phyloP scores from a whole-genome alignment of 2,113 vertebrate genomes.

The Salvelinus fontinalis region DNA sequence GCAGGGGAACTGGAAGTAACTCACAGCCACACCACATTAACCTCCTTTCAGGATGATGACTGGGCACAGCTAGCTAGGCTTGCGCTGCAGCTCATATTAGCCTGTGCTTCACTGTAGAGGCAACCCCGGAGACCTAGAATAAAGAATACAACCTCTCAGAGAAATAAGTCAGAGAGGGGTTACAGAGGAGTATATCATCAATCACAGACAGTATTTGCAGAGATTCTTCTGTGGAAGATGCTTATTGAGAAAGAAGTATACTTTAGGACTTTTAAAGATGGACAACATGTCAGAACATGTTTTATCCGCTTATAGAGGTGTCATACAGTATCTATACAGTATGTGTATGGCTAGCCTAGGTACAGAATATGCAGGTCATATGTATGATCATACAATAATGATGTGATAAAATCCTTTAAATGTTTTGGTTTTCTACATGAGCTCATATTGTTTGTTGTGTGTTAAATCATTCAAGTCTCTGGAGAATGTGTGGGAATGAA shows the following conservation, averaged over 20 bases:
- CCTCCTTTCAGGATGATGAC: constrained; percentile 48
- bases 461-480: background rate
- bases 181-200: background rate
- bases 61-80: background rate
- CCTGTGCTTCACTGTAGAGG: background rate
- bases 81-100: background rate
- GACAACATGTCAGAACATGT: too few species aligned
- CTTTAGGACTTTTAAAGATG: too few species aligned
- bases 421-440: background rate
- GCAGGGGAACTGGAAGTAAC: constrained; percentile 27
- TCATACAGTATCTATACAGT: too few species aligned
- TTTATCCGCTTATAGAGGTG: too few species aligned
- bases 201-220: background rate
- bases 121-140: background rate
- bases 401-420: background rate
- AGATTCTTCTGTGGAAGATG: background rate
- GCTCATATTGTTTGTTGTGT: background rate
- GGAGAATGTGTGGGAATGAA: constrained; percentile 4
- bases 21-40: constrained; percentile 52
- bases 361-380: background rate
- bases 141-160: background rate
- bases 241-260: too few species aligned
- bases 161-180: background rate
- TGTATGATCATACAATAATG: background rate
- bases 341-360: too few species aligned